phyloP scores from a whole-genome alignment of 2,888 invertebrate species.

The Lasioglossum lativentre region DNA sequence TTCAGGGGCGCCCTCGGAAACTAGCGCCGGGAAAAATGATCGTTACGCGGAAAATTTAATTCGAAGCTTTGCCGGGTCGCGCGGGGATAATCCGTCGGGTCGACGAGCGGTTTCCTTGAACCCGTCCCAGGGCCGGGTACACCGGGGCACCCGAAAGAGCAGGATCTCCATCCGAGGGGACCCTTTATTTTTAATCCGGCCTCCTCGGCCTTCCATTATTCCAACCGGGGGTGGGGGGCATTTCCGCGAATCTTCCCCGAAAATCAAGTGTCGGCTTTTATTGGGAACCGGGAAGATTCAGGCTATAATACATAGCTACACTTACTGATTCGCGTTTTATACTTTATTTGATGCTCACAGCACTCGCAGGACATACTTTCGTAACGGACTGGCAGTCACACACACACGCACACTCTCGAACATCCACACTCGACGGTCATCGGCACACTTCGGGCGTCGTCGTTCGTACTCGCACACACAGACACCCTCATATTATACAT shows the following conservation, averaged over 20 bases:
- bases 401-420: too few relatives aligned
- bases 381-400: too few relatives aligned
- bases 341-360: too few relatives aligned
- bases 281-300: too few relatives aligned
- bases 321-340: too few relatives aligned
- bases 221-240: not conserved
- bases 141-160: not conserved
- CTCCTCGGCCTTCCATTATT: not conserved
- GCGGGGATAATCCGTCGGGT: slow-evolving; percentile 8
- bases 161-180: not conserved
- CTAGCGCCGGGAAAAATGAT: slow-evolving; percentile 9
- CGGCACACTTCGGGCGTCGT: too few relatives aligned
- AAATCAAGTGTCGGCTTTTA: too few relatives aligned
- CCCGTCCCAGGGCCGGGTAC: not conserved
- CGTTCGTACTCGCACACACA: too few relatives aligned
- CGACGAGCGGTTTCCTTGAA: not conserved
- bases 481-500: too few relatives aligned
- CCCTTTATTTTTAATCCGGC: not conserved
- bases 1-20: not conserved
- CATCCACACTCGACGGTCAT: too few relatives aligned
- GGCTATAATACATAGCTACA: too few relatives aligned
- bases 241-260: not conserved
- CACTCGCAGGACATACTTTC: too few relatives aligned
- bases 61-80: slow-evolving; percentile 20
- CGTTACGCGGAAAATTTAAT: slow-evolving; percentile 21